A percentile compares a stretch with the other conserved stretches of the same genome.
phyloP scores from a whole-genome alignment of 2,113 vertebrate species.

The Taxidea taxus region DNA sequence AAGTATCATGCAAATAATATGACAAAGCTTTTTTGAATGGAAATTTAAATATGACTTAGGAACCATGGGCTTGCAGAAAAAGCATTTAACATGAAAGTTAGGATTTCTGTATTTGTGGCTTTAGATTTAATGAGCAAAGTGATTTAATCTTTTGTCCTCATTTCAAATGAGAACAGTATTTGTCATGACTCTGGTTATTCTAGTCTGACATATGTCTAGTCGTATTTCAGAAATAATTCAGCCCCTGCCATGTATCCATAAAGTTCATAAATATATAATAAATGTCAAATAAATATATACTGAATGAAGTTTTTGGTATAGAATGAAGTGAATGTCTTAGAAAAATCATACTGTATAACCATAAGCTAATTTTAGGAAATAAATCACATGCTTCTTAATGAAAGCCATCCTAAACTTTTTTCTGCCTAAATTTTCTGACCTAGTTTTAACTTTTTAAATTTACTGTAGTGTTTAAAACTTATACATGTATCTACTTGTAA shows the following conservation, averaged over 20 bases:
- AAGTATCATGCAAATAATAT: background rate
- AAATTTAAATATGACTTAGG: background rate
- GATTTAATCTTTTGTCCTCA: background rate
- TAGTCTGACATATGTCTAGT: background rate
- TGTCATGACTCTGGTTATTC: background rate
- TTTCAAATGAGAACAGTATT: background rate
- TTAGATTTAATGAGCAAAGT: background rate
- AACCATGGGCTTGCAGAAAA: background rate
- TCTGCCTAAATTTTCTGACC: background rate
- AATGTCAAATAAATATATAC: background rate
- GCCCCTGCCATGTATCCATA: background rate
- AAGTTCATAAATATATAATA: background rate
- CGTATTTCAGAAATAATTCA: background rate
- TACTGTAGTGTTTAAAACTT: background rate
- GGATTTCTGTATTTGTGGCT: background rate
- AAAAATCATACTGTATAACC: background rate
- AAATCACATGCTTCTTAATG: background rate
- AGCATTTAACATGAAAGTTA: background rate
- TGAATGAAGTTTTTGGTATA: background rate
- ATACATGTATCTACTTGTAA: background rate
- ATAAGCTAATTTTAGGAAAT: constrained; percentile 4
- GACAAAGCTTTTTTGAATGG: background rate
- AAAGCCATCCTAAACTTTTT: background rate
- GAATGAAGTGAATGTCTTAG: background rate
- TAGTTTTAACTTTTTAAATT: background rate